Conservation (phyloP, 2,797 vertebrate species). For the Diplodus puntazzo region DNA sequence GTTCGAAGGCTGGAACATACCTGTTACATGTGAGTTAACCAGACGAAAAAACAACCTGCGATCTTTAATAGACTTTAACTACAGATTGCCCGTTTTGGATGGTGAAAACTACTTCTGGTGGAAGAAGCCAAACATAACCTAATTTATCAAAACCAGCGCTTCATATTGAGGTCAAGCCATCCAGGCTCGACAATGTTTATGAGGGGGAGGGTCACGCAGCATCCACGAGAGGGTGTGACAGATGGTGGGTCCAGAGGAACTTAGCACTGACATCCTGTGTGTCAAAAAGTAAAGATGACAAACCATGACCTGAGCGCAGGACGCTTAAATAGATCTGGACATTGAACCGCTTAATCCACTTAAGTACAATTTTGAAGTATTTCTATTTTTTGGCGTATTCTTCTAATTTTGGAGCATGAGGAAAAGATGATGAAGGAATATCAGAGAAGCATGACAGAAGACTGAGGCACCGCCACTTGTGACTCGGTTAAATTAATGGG, state of each 20-base stretch:
- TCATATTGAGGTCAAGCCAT: slow-evolving; percentile 80
- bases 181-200: slow-evolving; percentile 66
- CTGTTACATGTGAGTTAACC: not conserved
- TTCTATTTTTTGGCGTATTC: not conserved
- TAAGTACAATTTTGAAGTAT: not conserved
- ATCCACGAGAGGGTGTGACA: slow-evolving; percentile 69
- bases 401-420: not conserved
- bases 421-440: not conserved
- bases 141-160: slow-evolving; percentile 63
- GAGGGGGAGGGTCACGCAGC: slow-evolving; percentile 65
- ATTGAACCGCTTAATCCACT: not conserved
- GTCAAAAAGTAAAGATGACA: slow-evolving; percentile 58
- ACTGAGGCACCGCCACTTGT: not conserved
- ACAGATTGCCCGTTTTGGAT: not conserved
- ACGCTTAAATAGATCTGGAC: not conserved
- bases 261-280: slow-evolving; percentile 21
- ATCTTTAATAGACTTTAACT: not conserved
- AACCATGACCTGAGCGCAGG: slow-evolving; percentile 17
- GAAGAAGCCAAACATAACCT: slow-evolving; percentile 56
- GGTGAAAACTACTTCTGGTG: not conserved
- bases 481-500: not conserved
- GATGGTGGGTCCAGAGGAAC: slow-evolving; percentile 70
- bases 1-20: not conserved
- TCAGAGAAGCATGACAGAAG: not conserved
- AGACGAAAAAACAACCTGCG: not conserved